Base-by-base conservation (phyloP, 2,113 vertebrate genomes). In the Naja naja region DNA sequence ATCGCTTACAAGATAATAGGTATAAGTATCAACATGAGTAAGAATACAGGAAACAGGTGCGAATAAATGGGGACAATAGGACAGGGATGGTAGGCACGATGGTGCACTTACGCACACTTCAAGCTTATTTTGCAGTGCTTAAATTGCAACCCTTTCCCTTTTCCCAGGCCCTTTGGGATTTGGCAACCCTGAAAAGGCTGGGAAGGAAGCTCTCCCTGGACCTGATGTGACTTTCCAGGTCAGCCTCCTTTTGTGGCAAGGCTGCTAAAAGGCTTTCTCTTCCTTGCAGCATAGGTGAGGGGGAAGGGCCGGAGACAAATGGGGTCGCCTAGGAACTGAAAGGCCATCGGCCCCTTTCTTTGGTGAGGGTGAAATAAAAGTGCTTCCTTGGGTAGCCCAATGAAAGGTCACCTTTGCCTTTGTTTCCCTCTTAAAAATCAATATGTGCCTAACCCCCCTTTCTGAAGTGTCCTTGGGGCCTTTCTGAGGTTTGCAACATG, bases 401-500 rank as follows among this genome's bases (percentile, higher is more conserved):
- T 53, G 43, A 91, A 94, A 94, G 95, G 95, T 96, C 95, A 94
- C 87, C 88, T 96, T 93, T 14, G 53, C 49, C 91, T 96, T 94
- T 95, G 88, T 94, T 49, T 95, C 58, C 92, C 3, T 81, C 85
- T 95, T 93, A 89, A 87, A 85, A 74, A 94, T 94, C 93, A 94
- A 94, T 95, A 95, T 94, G 91, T 95, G 95, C 52, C 5, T 93
- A 90, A 95, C 96, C 93, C 93, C 94, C 11, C 11, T 97, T 95
- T 94, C 87, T 93, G 91, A 94, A 95, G 93, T 88, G 93, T 90
- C 54, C 92, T 88, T 91, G 92, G 92, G 92, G 92, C 39, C 95
- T 47, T 94, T 87, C 90, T 74, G 1, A 53, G 56, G 89, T 93
- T 86, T 92, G 16, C 56, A 52, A 92, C 53, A 85, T 90, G 64